Percentiles rank a stretch among this genome's conserved stretches.
Conservation (phyloP, 2,797 vertebrate species). For the Neolamprologus multifasciatus region DNA sequence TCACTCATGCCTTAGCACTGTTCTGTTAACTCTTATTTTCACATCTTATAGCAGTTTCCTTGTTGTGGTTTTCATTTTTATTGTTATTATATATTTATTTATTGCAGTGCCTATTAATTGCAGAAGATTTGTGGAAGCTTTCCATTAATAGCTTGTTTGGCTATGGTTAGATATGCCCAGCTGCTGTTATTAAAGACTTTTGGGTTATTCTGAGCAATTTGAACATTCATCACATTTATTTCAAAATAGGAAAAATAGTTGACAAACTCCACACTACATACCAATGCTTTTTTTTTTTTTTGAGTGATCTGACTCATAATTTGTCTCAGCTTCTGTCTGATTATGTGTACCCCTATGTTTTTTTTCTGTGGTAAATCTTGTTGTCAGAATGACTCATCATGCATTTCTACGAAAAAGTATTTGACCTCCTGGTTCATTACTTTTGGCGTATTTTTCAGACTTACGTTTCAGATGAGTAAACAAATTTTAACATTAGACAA, state of each 20-base stretch:
- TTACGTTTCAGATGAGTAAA: not conserved
- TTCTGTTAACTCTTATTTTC: not conserved
- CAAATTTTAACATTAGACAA: not conserved
- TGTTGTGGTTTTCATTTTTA: not conserved
- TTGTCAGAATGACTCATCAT: conserved; percentile 23
- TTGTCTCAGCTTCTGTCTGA: not conserved
- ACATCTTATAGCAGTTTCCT: not conserved
- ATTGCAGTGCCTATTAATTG: not conserved
- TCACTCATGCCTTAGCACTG: not conserved
- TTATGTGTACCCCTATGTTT: not conserved
- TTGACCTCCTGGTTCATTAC: not conserved
- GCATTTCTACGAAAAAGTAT: not conserved
- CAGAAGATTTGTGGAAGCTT: not conserved
- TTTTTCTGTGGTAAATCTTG: not conserved
- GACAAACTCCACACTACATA: not conserved
- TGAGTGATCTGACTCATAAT: not conserved
- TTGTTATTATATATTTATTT: not conserved
- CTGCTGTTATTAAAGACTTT: not conserved
- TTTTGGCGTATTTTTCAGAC: not conserved
- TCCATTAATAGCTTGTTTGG: not conserved
- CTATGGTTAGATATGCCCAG: not conserved
- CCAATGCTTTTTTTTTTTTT: not conserved
- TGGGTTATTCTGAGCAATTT: not conserved
- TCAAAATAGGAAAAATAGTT: not conserved
- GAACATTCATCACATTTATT: not conserved